These are phyloP conservation scores for Thunnus albacares DNA, from an alignment of 2,797 vertebrate genomes.

Conservation along the genomic window DNA sequence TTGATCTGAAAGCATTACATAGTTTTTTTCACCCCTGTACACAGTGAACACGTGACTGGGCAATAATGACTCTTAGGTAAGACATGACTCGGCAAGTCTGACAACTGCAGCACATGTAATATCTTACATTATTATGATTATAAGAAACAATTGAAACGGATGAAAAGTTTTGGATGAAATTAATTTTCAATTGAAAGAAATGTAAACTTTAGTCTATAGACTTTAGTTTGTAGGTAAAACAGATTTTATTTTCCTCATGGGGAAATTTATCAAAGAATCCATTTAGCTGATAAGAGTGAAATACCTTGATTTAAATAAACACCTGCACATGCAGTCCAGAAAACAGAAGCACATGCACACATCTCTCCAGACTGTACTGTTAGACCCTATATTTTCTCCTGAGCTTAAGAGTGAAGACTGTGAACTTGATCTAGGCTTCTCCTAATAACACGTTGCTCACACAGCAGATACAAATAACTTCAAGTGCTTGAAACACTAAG, in stretches of 20 bases:
- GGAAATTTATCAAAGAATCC: not conserved
- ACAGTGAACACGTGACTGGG: conserved; percentile 39
- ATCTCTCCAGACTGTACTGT: not conserved
- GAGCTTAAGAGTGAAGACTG: not conserved
- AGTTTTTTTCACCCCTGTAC: conserved; percentile 43
- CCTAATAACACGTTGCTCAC: not conserved
- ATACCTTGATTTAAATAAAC: not conserved
- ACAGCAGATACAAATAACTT: not conserved
- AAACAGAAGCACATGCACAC: not conserved
- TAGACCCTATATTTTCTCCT: not conserved
- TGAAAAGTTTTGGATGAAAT: not conserved
- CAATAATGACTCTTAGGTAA: not conserved
- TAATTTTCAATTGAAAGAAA: not conserved
- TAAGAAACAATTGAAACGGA: not conserved
- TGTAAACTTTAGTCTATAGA: not conserved
- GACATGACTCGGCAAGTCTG: conserved; percentile 47
- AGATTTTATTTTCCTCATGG: not conserved
- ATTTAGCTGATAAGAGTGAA: not conserved
- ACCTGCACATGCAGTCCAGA: not conserved
- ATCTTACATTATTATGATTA: not conserved
- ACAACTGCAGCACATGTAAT: not conserved
- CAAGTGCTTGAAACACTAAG: not conserved
- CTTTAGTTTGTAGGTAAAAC: too few species aligned
- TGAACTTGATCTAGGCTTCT: not conserved
- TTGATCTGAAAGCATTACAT: not conserved